Evolutionary conservation across 2,888 invertebrate species (phyloP), one percentile per base, ranked within the genome.

Genomic region (Drosophila nigricruria): DNA sequence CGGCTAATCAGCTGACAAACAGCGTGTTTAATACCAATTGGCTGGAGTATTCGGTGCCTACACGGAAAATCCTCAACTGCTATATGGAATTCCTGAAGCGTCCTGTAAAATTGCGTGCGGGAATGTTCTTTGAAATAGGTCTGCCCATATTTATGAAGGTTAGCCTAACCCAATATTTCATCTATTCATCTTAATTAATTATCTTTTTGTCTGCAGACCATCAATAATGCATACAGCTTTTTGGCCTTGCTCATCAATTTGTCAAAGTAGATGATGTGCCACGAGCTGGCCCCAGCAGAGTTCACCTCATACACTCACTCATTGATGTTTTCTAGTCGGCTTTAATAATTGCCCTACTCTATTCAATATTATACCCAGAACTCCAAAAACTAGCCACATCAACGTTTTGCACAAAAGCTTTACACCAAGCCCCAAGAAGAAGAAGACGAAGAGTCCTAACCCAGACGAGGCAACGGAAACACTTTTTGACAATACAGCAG

Each of bases 141-240:
- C 49, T 92, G 10, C 82, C 90, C 9, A 88, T 90, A 49, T 92
- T 92, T 60, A 82, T 89, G 60, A 92, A 90, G 88, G 92, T 91
- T 16, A 16, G 36, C 23, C 12, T 12, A 20, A 23, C 32, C 30
- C 30, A 32, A 32, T 3, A 20, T 45, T 18, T 30, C 47, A 25
- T 8, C 43, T n/a, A 38, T 49, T 36, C 8, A 61, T 49, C 32
- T 49, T 20, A 20, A n/a, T 32, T 34, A 5, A 25, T 25, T 59
- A 53, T 40, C 10, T 50, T 42, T 71, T 65, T 52, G 73, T 30
- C 52, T 45, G 32, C 69, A 86, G 85, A 88, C 85, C 36, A 83
- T 86, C 43, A 86, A 91, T 69, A 90, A 90, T 79, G 90, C 91
- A 8, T 92, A 91, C 70, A 89, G 83, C 20, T 80, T 91, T 50